phyloP scores from a whole-genome alignment of 2,797 vertebrate genomes.

The Typhlichthys subterraneus region DNA sequence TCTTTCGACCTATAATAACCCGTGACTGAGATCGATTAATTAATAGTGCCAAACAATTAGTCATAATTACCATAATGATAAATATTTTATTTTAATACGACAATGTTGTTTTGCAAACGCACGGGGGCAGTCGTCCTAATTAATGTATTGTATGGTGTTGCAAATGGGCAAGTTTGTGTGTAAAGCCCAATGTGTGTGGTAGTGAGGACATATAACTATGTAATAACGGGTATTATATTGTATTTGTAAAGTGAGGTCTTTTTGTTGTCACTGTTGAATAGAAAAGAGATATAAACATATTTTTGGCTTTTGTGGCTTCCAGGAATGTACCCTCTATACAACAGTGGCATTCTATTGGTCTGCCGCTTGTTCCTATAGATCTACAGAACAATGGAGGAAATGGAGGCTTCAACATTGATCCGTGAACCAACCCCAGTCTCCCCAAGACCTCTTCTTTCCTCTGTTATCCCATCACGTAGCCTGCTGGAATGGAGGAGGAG shows the following conservation, averaged over 20 bases:
- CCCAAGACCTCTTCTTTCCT: slow-evolving; percentile 44
- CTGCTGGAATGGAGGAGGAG: slow-evolving; percentile 92
- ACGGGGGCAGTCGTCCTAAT: slow-evolving; percentile 55
- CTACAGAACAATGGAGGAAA: slow-evolving; percentile 66
- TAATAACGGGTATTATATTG: too few species aligned
- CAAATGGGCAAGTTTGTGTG: slow-evolving; percentile 35
- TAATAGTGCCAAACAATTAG: background rate
- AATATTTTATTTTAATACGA: slow-evolving; percentile 12
- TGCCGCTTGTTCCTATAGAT: slow-evolving; percentile 17
- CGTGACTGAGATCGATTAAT: background rate
- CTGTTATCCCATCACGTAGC: slow-evolving; percentile 75
- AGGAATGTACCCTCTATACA: slow-evolving; percentile 3
- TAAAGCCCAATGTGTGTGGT: too few species aligned
- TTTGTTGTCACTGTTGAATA: background rate
- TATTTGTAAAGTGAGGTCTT: too few species aligned
- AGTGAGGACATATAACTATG: too few species aligned
- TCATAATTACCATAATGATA: slow-evolving; percentile 37
- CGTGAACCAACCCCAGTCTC: slow-evolving; percentile 50
- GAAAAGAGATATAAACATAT: background rate
- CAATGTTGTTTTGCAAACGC: slow-evolving; percentile 69
- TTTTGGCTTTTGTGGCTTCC: background rate
- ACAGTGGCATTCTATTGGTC: slow-evolving; percentile 6
- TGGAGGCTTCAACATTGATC: slow-evolving; percentile 34
- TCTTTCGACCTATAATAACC: background rate
- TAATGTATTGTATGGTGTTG: slow-evolving; percentile 1